A percentile compares a stretch with the other conserved stretches of the same genome.
Conservation (phyloP, 2,888 invertebrate species). For the Lottia gigantea region DNA sequence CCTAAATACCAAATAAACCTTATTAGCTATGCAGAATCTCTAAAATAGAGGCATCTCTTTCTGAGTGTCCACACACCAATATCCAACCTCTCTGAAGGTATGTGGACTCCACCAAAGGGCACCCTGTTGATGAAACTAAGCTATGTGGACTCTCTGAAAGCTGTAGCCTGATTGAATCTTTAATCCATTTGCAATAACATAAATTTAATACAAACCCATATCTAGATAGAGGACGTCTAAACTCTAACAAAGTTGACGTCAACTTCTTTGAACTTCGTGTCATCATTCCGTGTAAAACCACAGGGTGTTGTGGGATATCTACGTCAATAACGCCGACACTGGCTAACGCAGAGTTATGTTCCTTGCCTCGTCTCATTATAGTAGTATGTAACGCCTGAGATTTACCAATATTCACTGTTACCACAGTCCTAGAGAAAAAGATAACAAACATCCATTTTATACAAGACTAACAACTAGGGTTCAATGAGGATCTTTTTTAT, state of each 20-base stretch:
- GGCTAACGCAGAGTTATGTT: conserved; percentile 82
- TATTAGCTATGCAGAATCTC: too few relatives aligned
- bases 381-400: conserved; percentile 93
- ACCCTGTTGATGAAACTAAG: too few relatives aligned
- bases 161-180: too few relatives aligned
- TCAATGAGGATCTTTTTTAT: too few relatives aligned
- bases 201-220: conserved; percentile 38
- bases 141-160: too few relatives aligned
- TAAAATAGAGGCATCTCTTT: too few relatives aligned
- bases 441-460: not conserved
- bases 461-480: not conserved
- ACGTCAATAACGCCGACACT: conserved; percentile 91
- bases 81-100: too few relatives aligned
- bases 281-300: conserved; percentile 98
- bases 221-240: conserved; percentile 60
- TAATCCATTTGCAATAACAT: too few relatives aligned
- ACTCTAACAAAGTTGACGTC: conserved; percentile 87
- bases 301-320: conserved; percentile 98
- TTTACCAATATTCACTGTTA: conserved; percentile 90
- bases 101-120: too few relatives aligned
- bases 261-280: conserved; percentile 88
- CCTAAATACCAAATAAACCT: too few relatives aligned
- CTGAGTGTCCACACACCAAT: too few relatives aligned
- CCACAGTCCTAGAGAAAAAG: conserved; percentile 79
- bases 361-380: conserved; percentile 78